Evolutionary conservation across 1,140 invertebrate genomes (phyloP), one percentile per base, ranked within the genome.

Genomic region (Laupala kohalensis): DNA sequence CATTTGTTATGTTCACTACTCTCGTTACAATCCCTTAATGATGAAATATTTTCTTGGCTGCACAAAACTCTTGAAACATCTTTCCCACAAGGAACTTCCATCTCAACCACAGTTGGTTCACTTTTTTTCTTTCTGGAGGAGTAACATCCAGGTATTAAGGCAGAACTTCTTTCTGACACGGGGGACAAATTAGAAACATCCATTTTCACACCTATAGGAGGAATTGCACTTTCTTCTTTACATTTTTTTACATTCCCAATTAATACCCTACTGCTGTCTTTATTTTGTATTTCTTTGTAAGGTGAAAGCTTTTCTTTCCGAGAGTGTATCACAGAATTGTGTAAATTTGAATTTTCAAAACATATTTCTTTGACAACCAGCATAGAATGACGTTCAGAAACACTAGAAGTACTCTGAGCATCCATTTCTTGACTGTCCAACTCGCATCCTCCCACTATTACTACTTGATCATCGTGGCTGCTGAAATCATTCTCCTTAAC

Each of bases 381-480:
- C 23, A 70, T 6, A 6, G 27, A 30, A 62, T 69, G 69, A 70
- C 37, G 29, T 62, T 27, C 19, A 19, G 53, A 26, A 3, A 70
- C 24, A 63, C 63, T 25, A 25, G 29, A 23, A 25, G 27, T 69
- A 9, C 26, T n/a, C 27, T n/a, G 23, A n/a, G 63, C 69, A 13
- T 70, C 25, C 26, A 70, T 25, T 30, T 70, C 69, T 64, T 63
- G 53, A 26, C 23, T 53, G 15, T 53, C 37, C 6, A 53, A 70
- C 23, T 25, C 69, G 19, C n/a, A 29, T 28, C 29, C 67, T 30
- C 28, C 23, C 13, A 68, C 28, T 3, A 68, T 2, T 29, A 68
- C 24, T 25, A 70, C 53, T 9, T 62, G 69, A 13, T 19, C 53
- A 63, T 63, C 26, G 6, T 63, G 69, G 24, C 9, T 70, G 25